phyloP scores from a whole-genome alignment of 2,888 invertebrate species.

The Phoronis australis region DNA sequence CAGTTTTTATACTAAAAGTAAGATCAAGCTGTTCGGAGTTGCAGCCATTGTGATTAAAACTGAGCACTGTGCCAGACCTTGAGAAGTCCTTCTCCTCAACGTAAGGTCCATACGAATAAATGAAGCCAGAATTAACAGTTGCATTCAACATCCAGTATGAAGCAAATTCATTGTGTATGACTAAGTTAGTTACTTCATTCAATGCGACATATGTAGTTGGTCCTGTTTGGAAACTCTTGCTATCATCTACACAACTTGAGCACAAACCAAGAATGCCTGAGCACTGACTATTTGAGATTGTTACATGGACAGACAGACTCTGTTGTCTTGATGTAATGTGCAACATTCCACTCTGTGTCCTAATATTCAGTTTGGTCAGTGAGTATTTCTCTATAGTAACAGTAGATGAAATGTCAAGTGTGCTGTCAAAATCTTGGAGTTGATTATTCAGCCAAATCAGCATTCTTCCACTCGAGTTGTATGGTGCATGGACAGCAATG shows the following conservation, averaged over 20 bases:
- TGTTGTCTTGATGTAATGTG: no score
- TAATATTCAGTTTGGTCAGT: background rate
- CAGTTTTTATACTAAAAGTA: background rate
- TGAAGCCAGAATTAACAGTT: constrained; percentile 8
- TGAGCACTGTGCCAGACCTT: no score
- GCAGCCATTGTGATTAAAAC: background rate
- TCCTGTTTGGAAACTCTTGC: no score
- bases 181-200: no score
- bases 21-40: background rate
- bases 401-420: background rate
- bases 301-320: no score
- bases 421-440: constrained; percentile 3
- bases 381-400: constrained; percentile 1
- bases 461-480: constrained; percentile 6
- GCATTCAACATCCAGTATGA: constrained; percentile 5
- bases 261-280: no score
- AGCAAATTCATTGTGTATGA: constrained; percentile 10
- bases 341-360: no score
- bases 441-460: constrained; percentile 15
- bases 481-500: constrained; percentile 18
- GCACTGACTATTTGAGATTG: no score
- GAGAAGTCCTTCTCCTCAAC: no score
- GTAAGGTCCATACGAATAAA: constrained; percentile 5
- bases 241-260: no score
- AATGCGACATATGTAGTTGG: no score